Evolutionary conservation across 2,113 vertebrate genomes (phyloP).

Genomic region (Gasterosteus nipponicus): DNA sequence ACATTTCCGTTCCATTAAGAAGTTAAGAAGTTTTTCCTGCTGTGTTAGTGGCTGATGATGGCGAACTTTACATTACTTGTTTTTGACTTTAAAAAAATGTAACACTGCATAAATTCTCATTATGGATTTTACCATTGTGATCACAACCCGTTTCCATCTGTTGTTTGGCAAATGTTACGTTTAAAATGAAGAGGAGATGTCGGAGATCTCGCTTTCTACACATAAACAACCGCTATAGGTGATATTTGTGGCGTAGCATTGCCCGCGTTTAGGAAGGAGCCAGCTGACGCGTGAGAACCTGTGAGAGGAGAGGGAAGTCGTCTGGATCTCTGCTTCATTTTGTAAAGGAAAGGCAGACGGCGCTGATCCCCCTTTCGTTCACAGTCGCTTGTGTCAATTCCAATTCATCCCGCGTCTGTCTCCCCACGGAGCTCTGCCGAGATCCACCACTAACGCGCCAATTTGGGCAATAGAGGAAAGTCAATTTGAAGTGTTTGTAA

Average conservation of each 20-base stretch:
- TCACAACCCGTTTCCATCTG: neutral
- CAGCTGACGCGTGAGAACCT: conserved; percentile 58
- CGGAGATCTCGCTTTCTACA: neutral
- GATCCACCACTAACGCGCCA: conserved; percentile 26
- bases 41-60: neutral
- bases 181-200: neutral
- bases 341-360: conserved; percentile 67
- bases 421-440: conserved; percentile 39
- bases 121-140: neutral
- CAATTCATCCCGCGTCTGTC: conserved; percentile 55
- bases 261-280: neutral
- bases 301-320: conserved; percentile 67
- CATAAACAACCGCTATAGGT: neutral
- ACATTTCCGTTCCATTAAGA: neutral
- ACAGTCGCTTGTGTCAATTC: conserved; percentile 64
- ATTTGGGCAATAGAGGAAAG: conserved; percentile 32
- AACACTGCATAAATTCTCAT: neutral
- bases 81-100: neutral
- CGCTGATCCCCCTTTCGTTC: conserved; percentile 61
- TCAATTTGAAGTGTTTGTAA: conserved; percentile 36
- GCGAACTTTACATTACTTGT: neutral
- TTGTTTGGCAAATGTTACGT: neutral
- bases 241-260: neutral
- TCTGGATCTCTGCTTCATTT: conserved; percentile 71
- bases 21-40: neutral